These are phyloP conservation scores for Thomomys bottae DNA, from an alignment of 2,113 vertebrate species.

Conservation along the genomic window DNA sequence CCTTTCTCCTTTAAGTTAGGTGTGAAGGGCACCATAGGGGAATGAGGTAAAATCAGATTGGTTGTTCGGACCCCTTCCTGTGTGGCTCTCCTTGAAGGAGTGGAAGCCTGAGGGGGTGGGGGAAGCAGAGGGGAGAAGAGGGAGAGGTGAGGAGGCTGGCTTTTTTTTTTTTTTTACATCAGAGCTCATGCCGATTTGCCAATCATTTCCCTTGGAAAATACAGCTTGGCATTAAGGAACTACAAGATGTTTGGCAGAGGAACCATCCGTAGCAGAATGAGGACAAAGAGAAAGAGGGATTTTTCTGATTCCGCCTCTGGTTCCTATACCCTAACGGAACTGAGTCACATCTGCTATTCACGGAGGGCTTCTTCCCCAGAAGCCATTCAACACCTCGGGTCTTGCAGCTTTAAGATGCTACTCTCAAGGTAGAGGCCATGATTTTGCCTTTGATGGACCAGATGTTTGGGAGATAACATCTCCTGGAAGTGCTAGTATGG, in stretches of 20 bases:
- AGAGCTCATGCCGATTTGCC: constrained; percentile 59
- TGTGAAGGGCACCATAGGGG: constrained; percentile 81
- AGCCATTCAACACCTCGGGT: too few relatives aligned
- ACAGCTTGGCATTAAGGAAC: constrained; percentile 73
- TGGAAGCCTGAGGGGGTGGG: constrained; percentile 51
- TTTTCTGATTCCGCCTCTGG: constrained; percentile 21
- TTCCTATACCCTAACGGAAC: not conserved
- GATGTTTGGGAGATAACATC: not conserved
- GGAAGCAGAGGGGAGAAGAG: constrained; percentile 55
- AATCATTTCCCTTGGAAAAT: constrained; percentile 63
- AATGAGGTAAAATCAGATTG: constrained; percentile 72
- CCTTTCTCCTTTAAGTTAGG: constrained; percentile 77
- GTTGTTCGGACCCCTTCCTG: constrained; percentile 81
- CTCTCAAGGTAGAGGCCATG: not conserved
- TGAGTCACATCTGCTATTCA: not conserved
- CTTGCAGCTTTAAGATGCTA: not conserved
- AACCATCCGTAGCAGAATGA: constrained; percentile 18
- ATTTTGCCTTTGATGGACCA: not conserved
- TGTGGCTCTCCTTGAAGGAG: constrained; percentile 78
- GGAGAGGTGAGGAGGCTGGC: constrained; percentile 57
- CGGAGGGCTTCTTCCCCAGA: not conserved
- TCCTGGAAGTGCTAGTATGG: not conserved
- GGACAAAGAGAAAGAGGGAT: constrained; percentile 54
- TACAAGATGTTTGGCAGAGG: constrained; percentile 80
- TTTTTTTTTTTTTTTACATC: constrained; percentile 64